Evolutionary conservation across 92 coral and sea anemone species (phyloP).

Genomic region (Porites divaricata): DNA sequence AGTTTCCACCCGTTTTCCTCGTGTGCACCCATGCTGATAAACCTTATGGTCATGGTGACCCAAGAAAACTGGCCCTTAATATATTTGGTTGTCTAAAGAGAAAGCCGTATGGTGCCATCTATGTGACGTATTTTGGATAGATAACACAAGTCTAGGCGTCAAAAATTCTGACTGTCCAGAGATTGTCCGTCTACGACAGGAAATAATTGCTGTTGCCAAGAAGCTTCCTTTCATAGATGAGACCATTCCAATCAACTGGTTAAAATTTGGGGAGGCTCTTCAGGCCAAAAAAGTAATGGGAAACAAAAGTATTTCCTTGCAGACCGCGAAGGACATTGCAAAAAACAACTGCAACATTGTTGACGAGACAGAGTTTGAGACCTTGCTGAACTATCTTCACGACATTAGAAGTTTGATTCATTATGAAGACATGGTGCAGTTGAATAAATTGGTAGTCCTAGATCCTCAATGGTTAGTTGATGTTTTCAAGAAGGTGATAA

Average conservation of each 20-base stretch:
- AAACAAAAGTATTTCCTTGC: no score
- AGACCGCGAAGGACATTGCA: constrained; percentile 11
- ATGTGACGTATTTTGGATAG: constrained; percentile 19
- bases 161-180: constrained; percentile 10
- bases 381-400: neutral
- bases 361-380: constrained; percentile 17
- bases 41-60: neutral
- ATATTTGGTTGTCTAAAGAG: constrained; percentile 15
- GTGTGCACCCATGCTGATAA: no score
- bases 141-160: constrained; percentile 34
- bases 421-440: neutral
- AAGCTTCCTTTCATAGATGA: neutral
- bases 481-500: neutral
- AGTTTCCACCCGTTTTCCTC: neutral
- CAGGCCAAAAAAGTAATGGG: no score
- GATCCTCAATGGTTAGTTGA: no score
- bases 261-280: no score
- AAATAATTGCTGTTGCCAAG: constrained; percentile 12
- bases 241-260: neutral
- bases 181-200: constrained; percentile 16
- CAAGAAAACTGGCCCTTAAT: constrained; percentile 26
- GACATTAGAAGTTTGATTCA: constrained; percentile 6
- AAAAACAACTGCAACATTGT: neutral
- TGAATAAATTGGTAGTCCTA: no score
- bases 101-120: constrained; percentile 13